Base-by-base conservation (phyloP, 2,797 vertebrate genomes). In the Smutsia gigantea region DNA sequence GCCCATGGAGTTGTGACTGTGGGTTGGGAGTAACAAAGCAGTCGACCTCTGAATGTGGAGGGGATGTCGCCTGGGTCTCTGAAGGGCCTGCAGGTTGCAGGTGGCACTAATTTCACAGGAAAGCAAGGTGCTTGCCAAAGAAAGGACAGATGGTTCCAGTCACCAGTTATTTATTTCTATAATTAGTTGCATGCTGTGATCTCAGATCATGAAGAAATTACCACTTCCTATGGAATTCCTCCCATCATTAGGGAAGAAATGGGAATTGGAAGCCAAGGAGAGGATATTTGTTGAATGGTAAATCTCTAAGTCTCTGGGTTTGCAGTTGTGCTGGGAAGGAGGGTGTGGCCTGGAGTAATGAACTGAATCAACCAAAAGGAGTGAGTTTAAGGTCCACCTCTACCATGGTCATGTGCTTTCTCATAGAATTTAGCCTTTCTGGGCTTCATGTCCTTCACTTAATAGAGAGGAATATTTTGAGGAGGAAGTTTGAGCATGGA, bases 91-190 rank as follows among this genome's bases (percentile, higher is more conserved):
- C 31, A 77, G 88, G 85, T 97, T 96, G 96, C 98, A 98, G 97
- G 98, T 98, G 97, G 94, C 98, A 97, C 97, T 97, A 46, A 97
- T 98, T 97, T 97, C 97, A 90, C 91, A 86, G 87, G 78, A 96
- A 97, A 97, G 97, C 91, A 97, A 98, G 93, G 94, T 97, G 75
- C 82, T 93, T 97, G 96, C 98, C 97, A 98, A 98, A 97, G 82
- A 93, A 97, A 95, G 98, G 98, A 98, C 98, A 99, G 98, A 99
- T 99, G 98, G 98, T 97, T 97, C 72, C 89, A 98, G 98, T 98
- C 98, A 97, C 97, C n/a, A 92, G 98, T 98, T 99, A 98, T 98
- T 99, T 98, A 99, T 98, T 98, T 98, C 98, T 98, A 97, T 98
- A 98, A 98, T 99, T 98, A 98, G 94, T 86, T 69, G 27, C 98